phyloP scores from a whole-genome alignment of 1,140 invertebrate genomes.

The Sycophaga agraensis region DNA sequence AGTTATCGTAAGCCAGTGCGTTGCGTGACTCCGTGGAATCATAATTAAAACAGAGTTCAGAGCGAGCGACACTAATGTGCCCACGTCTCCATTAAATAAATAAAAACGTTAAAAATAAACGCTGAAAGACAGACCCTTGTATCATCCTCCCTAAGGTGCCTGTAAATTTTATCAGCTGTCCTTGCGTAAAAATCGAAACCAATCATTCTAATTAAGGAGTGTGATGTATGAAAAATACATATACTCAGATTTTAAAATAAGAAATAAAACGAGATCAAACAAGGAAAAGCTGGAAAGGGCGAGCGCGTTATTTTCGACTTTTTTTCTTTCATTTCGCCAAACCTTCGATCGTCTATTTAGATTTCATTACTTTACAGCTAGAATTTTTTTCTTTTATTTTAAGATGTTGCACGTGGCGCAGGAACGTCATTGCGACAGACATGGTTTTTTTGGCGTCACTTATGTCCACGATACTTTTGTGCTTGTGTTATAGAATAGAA shows the following conservation, averaged over 20 bases:
- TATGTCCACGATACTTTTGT: conserved; percentile 33
- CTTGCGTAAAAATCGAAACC: conserved; percentile 52
- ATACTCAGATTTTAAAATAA: conserved; percentile 12
- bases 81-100: conserved; percentile 3
- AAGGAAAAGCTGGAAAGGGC: conserved; percentile 14
- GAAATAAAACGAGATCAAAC: conserved; percentile 2
- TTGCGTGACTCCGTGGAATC: not conserved
- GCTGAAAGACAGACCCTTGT: conserved; percentile 43
- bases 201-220: conserved; percentile 47
- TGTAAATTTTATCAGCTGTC: conserved; percentile 51
- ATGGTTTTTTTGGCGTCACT: conserved; percentile 20
- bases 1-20: conserved; percentile 23
- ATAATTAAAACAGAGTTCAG: not conserved
- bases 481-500: conserved; percentile 27
- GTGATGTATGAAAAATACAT: conserved; percentile 16
- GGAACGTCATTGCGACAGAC: conserved; percentile 22
- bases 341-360: not conserved
- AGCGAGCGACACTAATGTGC: conserved; percentile 1
- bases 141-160: conserved; percentile 41
- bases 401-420: conserved; percentile 17
- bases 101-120: conserved; percentile 13
- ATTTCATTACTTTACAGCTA: not conserved
- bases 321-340: conserved; percentile 19
- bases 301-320: conserved; percentile 10
- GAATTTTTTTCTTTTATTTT: conserved; percentile 6